Evolutionary conservation across 2,797 vertebrate species (phyloP), one percentile per base, ranked within the genome.

Genomic region (Manis crassicaudata): DNA sequence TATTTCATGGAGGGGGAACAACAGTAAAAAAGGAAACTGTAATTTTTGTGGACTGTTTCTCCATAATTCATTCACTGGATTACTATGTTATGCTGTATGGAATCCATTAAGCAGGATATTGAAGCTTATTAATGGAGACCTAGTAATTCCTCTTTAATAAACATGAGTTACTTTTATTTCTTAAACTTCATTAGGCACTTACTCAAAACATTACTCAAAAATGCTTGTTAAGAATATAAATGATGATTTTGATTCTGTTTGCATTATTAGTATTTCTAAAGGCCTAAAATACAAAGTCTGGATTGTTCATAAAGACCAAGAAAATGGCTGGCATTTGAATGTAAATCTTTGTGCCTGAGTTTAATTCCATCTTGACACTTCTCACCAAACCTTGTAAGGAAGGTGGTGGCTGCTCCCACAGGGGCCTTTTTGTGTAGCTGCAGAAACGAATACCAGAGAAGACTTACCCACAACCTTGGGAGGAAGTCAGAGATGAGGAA

Each of bases 81-180:
- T 86, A 89, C 95, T 95, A 7, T 23, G 92, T 80, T 95, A 54
- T 40, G 84, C 29, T 96, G 95, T 96, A 97, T 97, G 97, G 97
- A 96, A 97, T 83, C 88, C 95, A 97, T 97, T 97, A 97, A 96
- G 93, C 89, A 96, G 97, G 97, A 97, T 97, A 97, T 97, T 96
- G 96, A 97, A 96, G 97, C 94, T 97, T 97, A 97, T 85, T 93
- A 97, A 96, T 96, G 92, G 96, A 96, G 96, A 94, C 76, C 94
- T 94, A 95, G 88, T 97, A 97, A 97, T 97, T 97, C 96, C 93
- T 97, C 96, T 97, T 97, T 97, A 98, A 97, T 97, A 97, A 97
- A 97, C 95, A 97, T 93, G 94, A 97, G 95, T 96, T 97, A 90
- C 95, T 97, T 97, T 97, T 96, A 97, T 97, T 97, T 96, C 96